Base-by-base conservation (phyloP, 1,140 invertebrate genomes). In the Pachyrhynchus sulphureomaculatus region DNA sequence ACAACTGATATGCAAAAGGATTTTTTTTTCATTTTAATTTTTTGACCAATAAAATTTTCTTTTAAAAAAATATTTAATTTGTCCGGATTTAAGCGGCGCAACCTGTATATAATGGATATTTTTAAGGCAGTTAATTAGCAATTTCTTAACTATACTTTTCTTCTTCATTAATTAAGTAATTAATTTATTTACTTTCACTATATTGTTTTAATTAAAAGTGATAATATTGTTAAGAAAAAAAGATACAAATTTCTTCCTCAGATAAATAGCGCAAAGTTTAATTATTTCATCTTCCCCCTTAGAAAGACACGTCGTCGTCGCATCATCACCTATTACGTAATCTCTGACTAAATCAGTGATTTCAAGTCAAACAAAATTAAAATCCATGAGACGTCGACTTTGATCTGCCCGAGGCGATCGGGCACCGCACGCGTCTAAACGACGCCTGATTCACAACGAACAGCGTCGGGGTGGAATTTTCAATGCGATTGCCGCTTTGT, bases 401-500 rank as follows among this genome's bases (percentile, higher is more conserved):
- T 62, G 65, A 62, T 60, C 44, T 62, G 48, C 52, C 42, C 44
- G 55, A 63, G 68, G 59, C 60, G 55, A 65, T 59, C 41, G 44
- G 60, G 56, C 60, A 54, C 36, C 47, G 66, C 68, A 68, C 68
- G 68, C 67, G 68, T 39, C 58, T 23, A 47, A 56, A 62, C 70
- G 68, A 45, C 68, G 70, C 60, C 66, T 65, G 61, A 70, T 72
- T 70, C 56, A 68, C 47, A 42, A 24, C 37, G 65, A 70, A 72
- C 70, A 72, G 45, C 64, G 68, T 65, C 68, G 62, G 62, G 71
- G 71, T 57, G 69, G 71, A 72, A 72, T 72, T 70, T 71, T 71
- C 71, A 72, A 72, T 71, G 71, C 68, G 69, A 71, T 71, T 70
- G 66, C 55, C 49, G 69, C 68, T 68, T 68, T 69, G 68, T 70